Conservation (phyloP, 2,113 vertebrate genomes). For the Rhinogobius similis region DNA sequence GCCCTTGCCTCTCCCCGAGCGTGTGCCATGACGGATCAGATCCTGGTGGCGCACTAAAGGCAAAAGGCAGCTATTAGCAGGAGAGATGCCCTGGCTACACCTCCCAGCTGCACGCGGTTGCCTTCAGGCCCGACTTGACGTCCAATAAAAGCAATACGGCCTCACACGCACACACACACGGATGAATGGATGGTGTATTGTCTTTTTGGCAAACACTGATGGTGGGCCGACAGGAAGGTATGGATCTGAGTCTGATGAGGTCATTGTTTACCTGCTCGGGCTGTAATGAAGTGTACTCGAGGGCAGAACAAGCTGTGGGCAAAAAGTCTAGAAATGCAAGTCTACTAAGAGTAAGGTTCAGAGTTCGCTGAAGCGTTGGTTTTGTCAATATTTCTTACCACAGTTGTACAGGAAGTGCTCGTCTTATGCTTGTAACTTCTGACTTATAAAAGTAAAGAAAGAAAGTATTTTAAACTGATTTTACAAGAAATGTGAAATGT, state of each 20-base stretch:
- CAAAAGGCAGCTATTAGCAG: slow-evolving; percentile 62
- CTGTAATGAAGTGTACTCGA: slow-evolving; percentile 48
- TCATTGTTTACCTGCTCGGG: slow-evolving; percentile 62
- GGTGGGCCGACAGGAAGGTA: slow-evolving; percentile 58
- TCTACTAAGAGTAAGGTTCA: neutral
- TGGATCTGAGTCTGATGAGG: slow-evolving; percentile 61
- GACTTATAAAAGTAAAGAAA: too few species aligned
- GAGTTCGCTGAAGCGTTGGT: neutral
- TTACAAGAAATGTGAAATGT: too few species aligned
- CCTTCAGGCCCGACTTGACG: slow-evolving; percentile 46
- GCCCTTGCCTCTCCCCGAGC: slow-evolving; percentile 36
- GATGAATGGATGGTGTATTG: slow-evolving; percentile 46
- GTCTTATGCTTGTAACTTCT: neutral
- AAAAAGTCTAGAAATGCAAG: slow-evolving; percentile 15
- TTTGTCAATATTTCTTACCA: neutral
- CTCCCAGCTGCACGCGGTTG: slow-evolving; percentile 42
- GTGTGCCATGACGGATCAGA: slow-evolving; percentile 51
- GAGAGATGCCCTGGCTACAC: slow-evolving; percentile 50
- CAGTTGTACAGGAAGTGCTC: neutral
- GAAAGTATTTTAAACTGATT: too few species aligned
- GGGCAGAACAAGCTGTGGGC: slow-evolving; percentile 25
- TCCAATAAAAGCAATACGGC: slow-evolving; percentile 64
- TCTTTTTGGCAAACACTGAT: slow-evolving; percentile 62
- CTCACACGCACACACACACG: slow-evolving; percentile 23
- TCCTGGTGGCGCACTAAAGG: slow-evolving; percentile 55